phyloP scores from a whole-genome alignment of 92 coral and sea anemone genomes.

The Virgularia gustaviana region DNA sequence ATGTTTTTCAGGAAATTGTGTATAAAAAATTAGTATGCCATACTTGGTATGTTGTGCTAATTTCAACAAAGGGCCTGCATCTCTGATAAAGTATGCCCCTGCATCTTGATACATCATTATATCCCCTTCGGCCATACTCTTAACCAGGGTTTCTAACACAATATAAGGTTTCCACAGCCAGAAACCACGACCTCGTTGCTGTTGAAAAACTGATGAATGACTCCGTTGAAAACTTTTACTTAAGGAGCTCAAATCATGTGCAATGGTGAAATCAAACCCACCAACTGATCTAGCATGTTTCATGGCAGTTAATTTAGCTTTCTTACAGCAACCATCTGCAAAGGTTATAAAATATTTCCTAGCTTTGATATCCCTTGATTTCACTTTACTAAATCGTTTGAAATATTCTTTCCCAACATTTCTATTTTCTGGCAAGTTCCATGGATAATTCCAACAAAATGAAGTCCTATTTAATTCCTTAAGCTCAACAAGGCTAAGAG shows the following conservation, averaged over 20 bases:
- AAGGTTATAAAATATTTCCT: slow-evolving; percentile 29
- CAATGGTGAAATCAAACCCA: slow-evolving; percentile 23
- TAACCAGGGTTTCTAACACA: slow-evolving; percentile 4
- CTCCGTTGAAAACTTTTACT: slow-evolving; percentile 5
- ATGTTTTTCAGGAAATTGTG: not conserved
- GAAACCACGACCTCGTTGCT: slow-evolving; percentile 25
- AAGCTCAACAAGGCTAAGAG: slow-evolving; percentile 1
- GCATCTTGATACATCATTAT: slow-evolving; percentile 32
- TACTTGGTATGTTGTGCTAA: not conserved
- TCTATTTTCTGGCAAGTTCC: not conserved
- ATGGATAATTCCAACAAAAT: not conserved
- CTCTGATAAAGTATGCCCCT: slow-evolving; percentile 8
- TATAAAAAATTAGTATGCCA: slow-evolving; percentile 22
- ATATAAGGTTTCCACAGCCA: slow-evolving; percentile 39
- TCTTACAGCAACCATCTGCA: slow-evolving; percentile 24
- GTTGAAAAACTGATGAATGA: slow-evolving; percentile 2
- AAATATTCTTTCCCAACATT: not conserved
- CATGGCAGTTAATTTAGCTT: slow-evolving; percentile 5
- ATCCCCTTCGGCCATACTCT: slow-evolving; percentile 23
- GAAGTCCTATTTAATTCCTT: not conserved
- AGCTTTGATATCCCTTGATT: slow-evolving; percentile 8
- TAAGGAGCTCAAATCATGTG: slow-evolving; percentile 15
- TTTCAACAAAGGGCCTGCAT: slow-evolving; percentile 34
- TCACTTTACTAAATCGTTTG: not conserved
- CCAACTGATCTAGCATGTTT: slow-evolving; percentile 7